Evolutionary conservation across 2,113 vertebrate genomes (phyloP), one percentile per base, ranked within the genome.

Genomic region (Gasterosteus nipponicus): DNA sequence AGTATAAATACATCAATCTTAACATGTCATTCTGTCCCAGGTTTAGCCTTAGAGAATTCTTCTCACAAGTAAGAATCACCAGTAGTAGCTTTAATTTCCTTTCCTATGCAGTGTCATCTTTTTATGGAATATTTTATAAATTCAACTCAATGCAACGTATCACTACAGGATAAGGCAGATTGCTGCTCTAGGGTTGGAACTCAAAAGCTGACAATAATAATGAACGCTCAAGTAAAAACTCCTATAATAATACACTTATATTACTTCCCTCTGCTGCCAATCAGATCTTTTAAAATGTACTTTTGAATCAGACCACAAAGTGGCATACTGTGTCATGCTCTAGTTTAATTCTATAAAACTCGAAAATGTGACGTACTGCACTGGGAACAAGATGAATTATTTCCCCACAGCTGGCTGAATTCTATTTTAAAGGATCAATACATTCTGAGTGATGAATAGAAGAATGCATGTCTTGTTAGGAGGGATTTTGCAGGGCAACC

Each of bases 291-390:
- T 75, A 51, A 58, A 7, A 71, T n/a, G n/a, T 47, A 5, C 53
- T 22, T 61, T 18, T 54, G 31, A 65, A 54, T 73, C 44, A 60
- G 51, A 69, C 57, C 29, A 73, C 61, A 26, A 31, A 19, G 26
- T 62, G 29, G 33, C 16, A 68, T 49, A 67, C 54, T 77, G 58
- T 22, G 57, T 73, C 73, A 65, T 60, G 12, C 73, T 80, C 56
- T 53, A 53, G 41, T 46, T 39, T 73, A 69, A 63, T 69, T 59
- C 58, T 77, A 56, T 73, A 73, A 69, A 81, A 84, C 77, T 69
- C 59, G 68, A 77, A 74, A 74, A 81, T 71, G 70, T 67, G n/a
- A 16, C 53, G 60, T 69, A 60, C 69, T 41, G 38, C 39, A 18
- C 60, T 29, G 26, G 65, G 33, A 67, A 77, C 22, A 51, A 69